Percentiles rank a stretch among this genome's conserved stretches.
Evolutionary conservation across 1,140 invertebrate species (phyloP).

Genomic region (Zeugodacus cucurbitae): DNA sequence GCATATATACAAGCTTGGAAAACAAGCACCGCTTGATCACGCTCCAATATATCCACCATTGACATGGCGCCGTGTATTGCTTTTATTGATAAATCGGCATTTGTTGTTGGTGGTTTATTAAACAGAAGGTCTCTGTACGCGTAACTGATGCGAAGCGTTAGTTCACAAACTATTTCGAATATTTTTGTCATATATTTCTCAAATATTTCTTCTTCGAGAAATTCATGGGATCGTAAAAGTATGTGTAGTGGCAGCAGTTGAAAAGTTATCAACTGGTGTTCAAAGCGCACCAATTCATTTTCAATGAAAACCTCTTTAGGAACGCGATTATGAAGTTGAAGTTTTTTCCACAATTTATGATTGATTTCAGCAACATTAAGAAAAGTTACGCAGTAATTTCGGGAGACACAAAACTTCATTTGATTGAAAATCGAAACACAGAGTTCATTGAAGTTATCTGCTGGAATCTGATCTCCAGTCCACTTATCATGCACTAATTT

Average conservation of each 20-base stretch:
- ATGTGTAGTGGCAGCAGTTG: constrained; percentile 72
- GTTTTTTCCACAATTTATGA: constrained; percentile 62
- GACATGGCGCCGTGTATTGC: constrained; percentile 72
- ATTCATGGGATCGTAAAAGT: constrained; percentile 66
- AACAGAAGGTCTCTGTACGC: constrained; percentile 66
- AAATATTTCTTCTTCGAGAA: constrained; percentile 68
- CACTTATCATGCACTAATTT: constrained; percentile 57
- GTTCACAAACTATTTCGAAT: constrained; percentile 71
- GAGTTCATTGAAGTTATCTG: constrained; percentile 59
- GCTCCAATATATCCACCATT: constrained; percentile 69
- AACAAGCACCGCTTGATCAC: constrained; percentile 75
- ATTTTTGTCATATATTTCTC: constrained; percentile 74
- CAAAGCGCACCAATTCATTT: constrained; percentile 64
- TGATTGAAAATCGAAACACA: constrained; percentile 66
- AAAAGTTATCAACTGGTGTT: constrained; percentile 71
- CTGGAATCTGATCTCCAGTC: constrained; percentile 49
- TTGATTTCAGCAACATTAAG: constrained; percentile 64
- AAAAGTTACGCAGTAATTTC: constrained; percentile 55
- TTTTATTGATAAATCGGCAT: constrained; percentile 71
- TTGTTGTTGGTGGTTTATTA: constrained; percentile 57
- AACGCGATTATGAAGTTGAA: constrained; percentile 54
- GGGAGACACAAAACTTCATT: constrained; percentile 69
- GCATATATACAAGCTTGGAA: constrained; percentile 77
- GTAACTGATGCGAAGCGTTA: constrained; percentile 73
- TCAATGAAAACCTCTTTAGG: constrained; percentile 61